Percentiles rank a stretch among this genome's conserved stretches.
Evolutionary conservation across 2,888 invertebrate species (phyloP).

Genomic region (Rhagonycha lutea): DNA sequence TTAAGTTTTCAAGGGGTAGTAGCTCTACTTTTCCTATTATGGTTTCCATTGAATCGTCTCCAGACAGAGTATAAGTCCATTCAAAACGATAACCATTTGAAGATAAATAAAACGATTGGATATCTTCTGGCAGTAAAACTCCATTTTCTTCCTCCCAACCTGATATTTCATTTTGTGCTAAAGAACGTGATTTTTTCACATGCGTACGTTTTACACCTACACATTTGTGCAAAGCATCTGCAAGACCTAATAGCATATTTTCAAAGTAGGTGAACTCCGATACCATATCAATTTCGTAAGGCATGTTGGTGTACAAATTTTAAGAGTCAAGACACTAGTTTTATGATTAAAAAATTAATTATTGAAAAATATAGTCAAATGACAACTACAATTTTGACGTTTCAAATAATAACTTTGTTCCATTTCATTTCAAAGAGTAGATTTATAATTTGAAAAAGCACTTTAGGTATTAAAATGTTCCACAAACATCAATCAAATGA

Average conservation of each 20-base stretch:
- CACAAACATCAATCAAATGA: too few relatives aligned
- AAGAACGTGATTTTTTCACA: slow-evolving; percentile 69
- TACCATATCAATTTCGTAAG: slow-evolving; percentile 71
- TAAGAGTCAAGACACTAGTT: not conserved
- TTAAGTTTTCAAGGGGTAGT: slow-evolving; percentile 39
- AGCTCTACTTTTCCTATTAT: slow-evolving; percentile 41
- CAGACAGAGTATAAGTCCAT: slow-evolving; percentile 82
- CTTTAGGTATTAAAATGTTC: not conserved
- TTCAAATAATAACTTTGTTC: not conserved
- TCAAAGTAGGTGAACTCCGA: slow-evolving; percentile 77
- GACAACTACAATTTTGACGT: not conserved
- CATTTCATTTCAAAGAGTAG: not conserved
- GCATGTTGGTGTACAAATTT: slow-evolving; percentile 55
- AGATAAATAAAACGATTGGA: slow-evolving; percentile 80
- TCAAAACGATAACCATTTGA: slow-evolving; percentile 80
- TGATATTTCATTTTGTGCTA: slow-evolving; percentile 69
- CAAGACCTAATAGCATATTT: slow-evolving; percentile 70
- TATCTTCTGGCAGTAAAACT: slow-evolving; percentile 75
- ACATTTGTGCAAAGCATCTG: slow-evolving; percentile 67
- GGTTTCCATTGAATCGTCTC: slow-evolving; percentile 52
- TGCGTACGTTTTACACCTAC: slow-evolving; percentile 73
- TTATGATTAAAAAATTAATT: not conserved
- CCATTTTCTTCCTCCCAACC: slow-evolving; percentile 84
- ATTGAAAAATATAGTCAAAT: not conserved
- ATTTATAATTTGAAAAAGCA: not conserved